Conservation (phyloP, 2,888 invertebrate species). For the Phortica okadai region DNA sequence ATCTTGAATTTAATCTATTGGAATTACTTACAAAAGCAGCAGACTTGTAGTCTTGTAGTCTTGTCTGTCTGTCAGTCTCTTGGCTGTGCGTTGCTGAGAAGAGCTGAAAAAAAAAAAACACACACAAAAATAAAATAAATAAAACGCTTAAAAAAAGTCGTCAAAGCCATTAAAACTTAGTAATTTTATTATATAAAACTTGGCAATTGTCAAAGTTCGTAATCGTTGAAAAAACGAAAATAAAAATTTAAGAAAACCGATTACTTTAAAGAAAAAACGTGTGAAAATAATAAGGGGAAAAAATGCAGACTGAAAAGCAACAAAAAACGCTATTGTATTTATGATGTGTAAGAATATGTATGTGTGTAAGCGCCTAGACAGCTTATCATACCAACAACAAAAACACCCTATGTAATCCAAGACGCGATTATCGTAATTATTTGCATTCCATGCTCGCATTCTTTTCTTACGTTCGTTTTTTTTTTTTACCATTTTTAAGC, state of each 20-base stretch:
- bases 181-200: conserved; percentile 4
- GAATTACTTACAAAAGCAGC: neutral
- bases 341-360: neutral
- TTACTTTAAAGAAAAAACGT: too few relatives aligned
- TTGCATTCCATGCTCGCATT: conserved; percentile 14
- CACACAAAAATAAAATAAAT: too few relatives aligned
- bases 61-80: neutral
- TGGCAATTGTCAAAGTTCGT: neutral
- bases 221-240: neutral
- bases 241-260: neutral
- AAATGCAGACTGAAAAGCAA: too few relatives aligned
- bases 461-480: neutral
- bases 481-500: too few relatives aligned
- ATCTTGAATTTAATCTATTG: conserved; percentile 3
- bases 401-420: neutral
- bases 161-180: conserved; percentile 11
- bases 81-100: neutral
- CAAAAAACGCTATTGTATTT: neutral
- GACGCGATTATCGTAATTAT: conserved; percentile 23
- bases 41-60: neutral
- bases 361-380: neutral
- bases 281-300: too few relatives aligned
- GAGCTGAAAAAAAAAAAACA: too few relatives aligned
- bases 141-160: conserved; percentile 3
- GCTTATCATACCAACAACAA: neutral